Evolutionary conservation across 2,888 invertebrate genomes (phyloP), one percentile per base, ranked within the genome.

Genomic region (Caprella mutica): DNA sequence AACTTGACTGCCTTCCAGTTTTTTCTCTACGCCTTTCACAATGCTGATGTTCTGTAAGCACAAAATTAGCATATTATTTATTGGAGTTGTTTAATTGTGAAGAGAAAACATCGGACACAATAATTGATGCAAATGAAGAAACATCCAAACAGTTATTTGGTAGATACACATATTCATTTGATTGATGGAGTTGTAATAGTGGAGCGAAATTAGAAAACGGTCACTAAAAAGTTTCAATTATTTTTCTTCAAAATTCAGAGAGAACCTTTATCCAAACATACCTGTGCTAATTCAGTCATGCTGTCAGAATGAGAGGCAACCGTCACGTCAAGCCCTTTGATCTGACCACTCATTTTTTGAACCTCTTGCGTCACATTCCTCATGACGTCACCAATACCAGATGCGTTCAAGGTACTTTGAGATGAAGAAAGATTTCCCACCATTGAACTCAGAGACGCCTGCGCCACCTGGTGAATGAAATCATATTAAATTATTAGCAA

Each of bases 1-100:
- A n/a, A 63, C 56, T 33, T 63, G 63, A 55, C 63, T 63, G 9
- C 63, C 63, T 39, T 63, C 63, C 38, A 63, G 50, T 30, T 59
- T 59, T 39, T 56, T 59, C 42, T 63, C 63, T 6, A 63, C 63
- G 12, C 63, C 63, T 27, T 63, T 63, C 29, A 63, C 63, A 26
- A 63, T 55, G 19, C 53, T 59, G n/a, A 63, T 52, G 43, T 51
- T 59, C 63, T 63, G 63, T 24, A 23, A 44, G 12, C 2, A 46
- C 8, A 29, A 38, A 42, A 53, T 38, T 21, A 29, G 21, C 19
- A n/a, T n/a, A n/a, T n/a, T n/a, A 24, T 27, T 50, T 27, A 27
- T 8, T 26, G 14, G 9, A 29, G 24, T 8, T 50, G 14, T 50
- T 2, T 48, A 3, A 21, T 2, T 48, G 2, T 48, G 17, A 24